These are phyloP conservation scores for Platichthys stellatus DNA, from an alignment of 2,113 vertebrate species.

Conservation along the genomic window DNA sequence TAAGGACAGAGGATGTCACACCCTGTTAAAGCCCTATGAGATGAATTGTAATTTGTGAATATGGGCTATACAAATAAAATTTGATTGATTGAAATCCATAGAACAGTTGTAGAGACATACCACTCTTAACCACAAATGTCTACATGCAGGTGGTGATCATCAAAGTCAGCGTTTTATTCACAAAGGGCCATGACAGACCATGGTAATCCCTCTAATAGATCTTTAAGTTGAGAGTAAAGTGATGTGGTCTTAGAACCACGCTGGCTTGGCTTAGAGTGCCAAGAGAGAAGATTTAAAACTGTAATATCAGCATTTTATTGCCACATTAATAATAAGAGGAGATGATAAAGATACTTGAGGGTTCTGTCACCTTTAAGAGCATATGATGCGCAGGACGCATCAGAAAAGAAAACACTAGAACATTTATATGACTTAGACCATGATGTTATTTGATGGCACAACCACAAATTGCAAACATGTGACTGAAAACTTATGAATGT, in stretches of 20 bases:
- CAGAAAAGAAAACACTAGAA: constrained; percentile 1
- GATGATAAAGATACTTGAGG: background rate
- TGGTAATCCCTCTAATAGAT: background rate
- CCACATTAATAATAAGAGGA: background rate
- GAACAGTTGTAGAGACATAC: background rate
- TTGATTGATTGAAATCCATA: too few species aligned
- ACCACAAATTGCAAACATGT: background rate
- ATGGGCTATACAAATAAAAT: too few species aligned
- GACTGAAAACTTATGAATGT: constrained; percentile 7
- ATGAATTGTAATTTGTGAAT: too few species aligned
- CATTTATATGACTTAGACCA: constrained; percentile 4
- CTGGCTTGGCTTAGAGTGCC: background rate
- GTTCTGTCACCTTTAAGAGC: constrained; percentile 3
- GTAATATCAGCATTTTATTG: background rate
- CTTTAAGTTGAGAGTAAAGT: background rate
- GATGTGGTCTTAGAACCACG: background rate
- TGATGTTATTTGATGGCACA: constrained; percentile 8
- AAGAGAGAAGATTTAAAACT: too few species aligned
- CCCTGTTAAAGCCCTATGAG: too few species aligned
- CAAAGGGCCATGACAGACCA: background rate
- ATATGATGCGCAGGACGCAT: background rate
- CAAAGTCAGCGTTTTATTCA: background rate
- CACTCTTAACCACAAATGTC: background rate
- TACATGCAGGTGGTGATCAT: background rate
- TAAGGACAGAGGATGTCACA: too few species aligned